Conservation (phyloP, 2,797 vertebrate genomes). For the Pseudochromis fuscus region DNA sequence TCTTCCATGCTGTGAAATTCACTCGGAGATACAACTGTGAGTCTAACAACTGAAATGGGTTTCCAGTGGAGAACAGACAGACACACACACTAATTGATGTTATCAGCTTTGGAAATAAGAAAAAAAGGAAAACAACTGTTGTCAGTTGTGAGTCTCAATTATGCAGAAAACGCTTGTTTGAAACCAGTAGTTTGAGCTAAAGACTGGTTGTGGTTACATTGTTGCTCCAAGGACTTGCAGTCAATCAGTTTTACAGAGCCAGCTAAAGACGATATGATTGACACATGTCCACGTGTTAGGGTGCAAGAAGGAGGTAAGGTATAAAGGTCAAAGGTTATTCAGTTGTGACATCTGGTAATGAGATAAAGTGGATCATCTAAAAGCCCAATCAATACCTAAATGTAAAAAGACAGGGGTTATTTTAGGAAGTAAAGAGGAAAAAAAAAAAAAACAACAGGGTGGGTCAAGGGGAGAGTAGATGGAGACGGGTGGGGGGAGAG, state of each 20-base stretch:
- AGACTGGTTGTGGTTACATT: slow-evolving; percentile 8
- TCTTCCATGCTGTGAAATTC: neutral
- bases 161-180: neutral
- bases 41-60: slow-evolving; percentile 5
- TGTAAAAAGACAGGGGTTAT: neutral
- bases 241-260: slow-evolving; percentile 5
- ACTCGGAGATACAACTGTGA: slow-evolving; percentile 15
- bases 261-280: slow-evolving; percentile 9
- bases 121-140: neutral
- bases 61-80: neutral
- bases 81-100: neutral
- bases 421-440: neutral
- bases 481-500: slow-evolving; percentile 47
- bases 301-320: slow-evolving; percentile 1
- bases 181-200: slow-evolving; percentile 7
- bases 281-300: slow-evolving; percentile 13
- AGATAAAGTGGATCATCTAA: too few species aligned
- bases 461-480: slow-evolving; percentile 25
- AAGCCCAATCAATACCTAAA: neutral
- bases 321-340: slow-evolving; percentile 27
- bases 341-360: slow-evolving; percentile 28
- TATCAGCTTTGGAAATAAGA: neutral
- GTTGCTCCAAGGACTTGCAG: neutral
- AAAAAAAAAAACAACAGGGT: slow-evolving; percentile 1
- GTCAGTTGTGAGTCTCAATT: neutral